Conservation (phyloP, 2,113 vertebrate genomes). For the Nanger granti region DNA sequence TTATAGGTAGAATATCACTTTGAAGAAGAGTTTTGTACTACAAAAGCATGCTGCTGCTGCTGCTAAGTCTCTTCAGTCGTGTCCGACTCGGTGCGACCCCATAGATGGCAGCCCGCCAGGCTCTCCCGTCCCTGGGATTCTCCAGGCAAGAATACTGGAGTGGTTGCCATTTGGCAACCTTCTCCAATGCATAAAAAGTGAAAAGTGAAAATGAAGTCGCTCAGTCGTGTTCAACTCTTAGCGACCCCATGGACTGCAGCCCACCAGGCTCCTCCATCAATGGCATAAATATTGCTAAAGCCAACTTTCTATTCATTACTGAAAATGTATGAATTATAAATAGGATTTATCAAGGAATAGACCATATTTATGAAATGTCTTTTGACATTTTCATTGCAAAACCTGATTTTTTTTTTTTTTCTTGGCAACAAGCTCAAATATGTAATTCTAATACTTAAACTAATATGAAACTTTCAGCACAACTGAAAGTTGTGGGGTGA, state of each 20-base stretch:
- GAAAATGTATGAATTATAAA: background rate
- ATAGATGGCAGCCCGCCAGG: too few species aligned
- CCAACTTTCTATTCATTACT: background rate
- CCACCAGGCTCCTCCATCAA: too few species aligned
- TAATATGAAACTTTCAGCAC: background rate
- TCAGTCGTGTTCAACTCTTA: too few species aligned
- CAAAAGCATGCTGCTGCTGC: too few species aligned
- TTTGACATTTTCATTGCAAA: background rate
- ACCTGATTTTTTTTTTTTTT: background rate
- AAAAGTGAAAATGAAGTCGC: too few species aligned
- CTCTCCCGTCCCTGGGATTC: too few species aligned
- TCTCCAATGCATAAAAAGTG: too few species aligned
- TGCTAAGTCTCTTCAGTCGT: too few species aligned
- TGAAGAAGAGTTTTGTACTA: background rate
- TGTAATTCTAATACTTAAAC: background rate
- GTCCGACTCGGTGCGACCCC: too few species aligned
- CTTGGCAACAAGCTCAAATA: background rate
- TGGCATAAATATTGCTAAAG: background rate
- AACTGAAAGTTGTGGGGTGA: background rate
- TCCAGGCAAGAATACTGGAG: too few species aligned
- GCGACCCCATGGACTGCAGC: too few species aligned
- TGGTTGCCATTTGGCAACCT: too few species aligned
- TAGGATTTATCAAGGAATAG: background rate
- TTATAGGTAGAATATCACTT: background rate
- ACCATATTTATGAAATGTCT: background rate